phyloP scores from a whole-genome alignment of 1,140 invertebrate genomes.

The Meloidogyne chitwoodi region DNA sequence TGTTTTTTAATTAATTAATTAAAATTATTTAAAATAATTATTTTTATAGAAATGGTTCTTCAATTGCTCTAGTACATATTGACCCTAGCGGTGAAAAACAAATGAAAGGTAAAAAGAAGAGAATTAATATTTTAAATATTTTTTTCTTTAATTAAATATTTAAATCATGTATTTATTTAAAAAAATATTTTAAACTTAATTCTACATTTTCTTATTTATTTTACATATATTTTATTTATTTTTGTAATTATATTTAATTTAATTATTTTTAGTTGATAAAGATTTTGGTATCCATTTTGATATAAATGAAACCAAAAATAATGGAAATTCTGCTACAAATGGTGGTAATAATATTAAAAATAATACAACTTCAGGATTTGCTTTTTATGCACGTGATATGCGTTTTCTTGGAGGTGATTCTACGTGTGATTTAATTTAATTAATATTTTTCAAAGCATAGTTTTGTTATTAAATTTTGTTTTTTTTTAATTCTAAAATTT shows the following conservation, averaged over 20 bases:
- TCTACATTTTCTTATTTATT: too few relatives aligned
- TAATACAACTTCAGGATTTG: background rate
- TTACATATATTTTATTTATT: too few relatives aligned
- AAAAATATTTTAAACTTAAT: too few relatives aligned
- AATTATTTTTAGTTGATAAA: constrained; percentile 23
- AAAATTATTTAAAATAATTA: too few relatives aligned
- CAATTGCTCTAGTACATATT: constrained; percentile 31
- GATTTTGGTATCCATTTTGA: constrained; percentile 37
- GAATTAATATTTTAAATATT: too few relatives aligned
- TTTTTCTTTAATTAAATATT: too few relatives aligned
- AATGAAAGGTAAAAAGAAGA: constrained; percentile 13
- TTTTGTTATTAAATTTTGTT: too few relatives aligned
- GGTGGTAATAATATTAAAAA: background rate
- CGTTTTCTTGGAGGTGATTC: constrained; percentile 45
- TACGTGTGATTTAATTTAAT: constrained; percentile 27
- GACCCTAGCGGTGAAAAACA: constrained; percentile 9
- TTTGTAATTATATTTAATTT: background rate
- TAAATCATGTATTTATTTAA: too few relatives aligned
- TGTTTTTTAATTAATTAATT: background rate
- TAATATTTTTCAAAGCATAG: too few relatives aligned
- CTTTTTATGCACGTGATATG: constrained; percentile 46
- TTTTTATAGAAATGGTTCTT: constrained; percentile 29
- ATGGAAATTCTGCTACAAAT: background rate
- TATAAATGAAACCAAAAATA: background rate
- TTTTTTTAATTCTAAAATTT: too few relatives aligned